Conservation (phyloP, 1,140 invertebrate species). For the Acromyrmex echinatior region DNA sequence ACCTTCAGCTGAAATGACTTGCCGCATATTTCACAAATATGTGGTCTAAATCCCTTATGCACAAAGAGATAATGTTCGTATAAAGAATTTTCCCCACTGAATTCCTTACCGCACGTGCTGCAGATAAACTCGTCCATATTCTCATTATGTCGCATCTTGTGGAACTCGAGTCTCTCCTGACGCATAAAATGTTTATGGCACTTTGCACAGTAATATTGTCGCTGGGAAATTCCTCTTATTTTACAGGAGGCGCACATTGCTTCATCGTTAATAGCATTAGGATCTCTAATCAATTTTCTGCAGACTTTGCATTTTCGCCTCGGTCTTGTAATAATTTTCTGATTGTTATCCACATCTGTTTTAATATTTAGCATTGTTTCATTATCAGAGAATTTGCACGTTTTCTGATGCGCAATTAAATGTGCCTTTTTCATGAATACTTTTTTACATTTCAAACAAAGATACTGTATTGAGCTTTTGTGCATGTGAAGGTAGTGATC, state of each 20-base stretch:
- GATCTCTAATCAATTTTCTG: slow-evolving; percentile 70
- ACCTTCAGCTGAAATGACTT: slow-evolving; percentile 76
- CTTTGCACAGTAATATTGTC: slow-evolving; percentile 74
- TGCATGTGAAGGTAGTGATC: slow-evolving; percentile 72
- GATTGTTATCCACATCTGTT: slow-evolving; percentile 9
- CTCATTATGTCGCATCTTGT: slow-evolving; percentile 76
- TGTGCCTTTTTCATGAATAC: slow-evolving; percentile 60
- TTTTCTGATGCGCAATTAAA: slow-evolving; percentile 69
- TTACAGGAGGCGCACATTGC: slow-evolving; percentile 66
- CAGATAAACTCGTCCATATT: slow-evolving; percentile 76
- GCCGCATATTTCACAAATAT: slow-evolving; percentile 76
- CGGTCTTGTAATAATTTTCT: slow-evolving; percentile 14
- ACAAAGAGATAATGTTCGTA: slow-evolving; percentile 77
- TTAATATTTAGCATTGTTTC: slow-evolving; percentile 54
- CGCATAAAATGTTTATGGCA: slow-evolving; percentile 74
- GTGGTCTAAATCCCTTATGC: slow-evolving; percentile 75
- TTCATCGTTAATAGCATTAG: slow-evolving; percentile 68
- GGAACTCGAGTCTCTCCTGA: slow-evolving; percentile 76
- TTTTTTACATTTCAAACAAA: slow-evolving; percentile 69
- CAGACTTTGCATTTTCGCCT: slow-evolving; percentile 71
- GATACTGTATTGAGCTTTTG: slow-evolving; percentile 64
- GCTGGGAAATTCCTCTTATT: slow-evolving; percentile 21
- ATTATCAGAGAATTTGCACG: slow-evolving; percentile 55
- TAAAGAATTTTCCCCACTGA: slow-evolving; percentile 74
- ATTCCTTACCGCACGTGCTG: slow-evolving; percentile 76